Conservation (phyloP, 2,888 invertebrate genomes). For the Altica lythri region DNA sequence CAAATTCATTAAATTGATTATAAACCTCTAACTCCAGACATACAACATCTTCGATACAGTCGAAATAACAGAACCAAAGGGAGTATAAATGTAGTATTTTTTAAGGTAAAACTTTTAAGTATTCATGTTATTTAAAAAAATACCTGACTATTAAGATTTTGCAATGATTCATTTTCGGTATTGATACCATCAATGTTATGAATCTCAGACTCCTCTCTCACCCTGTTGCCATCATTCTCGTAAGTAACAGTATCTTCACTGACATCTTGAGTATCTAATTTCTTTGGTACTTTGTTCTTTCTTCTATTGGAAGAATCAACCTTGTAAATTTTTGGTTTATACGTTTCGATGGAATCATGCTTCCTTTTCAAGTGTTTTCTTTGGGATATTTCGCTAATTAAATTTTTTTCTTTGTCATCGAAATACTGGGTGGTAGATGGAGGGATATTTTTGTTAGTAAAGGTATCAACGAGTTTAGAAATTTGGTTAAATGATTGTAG, state of each 20-base stretch:
- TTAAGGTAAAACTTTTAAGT: too few species aligned
- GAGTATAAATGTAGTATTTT: too few species aligned
- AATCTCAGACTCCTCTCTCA: neutral
- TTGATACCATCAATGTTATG: slow-evolving; percentile 6
- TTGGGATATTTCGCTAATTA: slow-evolving; percentile 52
- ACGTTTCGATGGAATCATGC: slow-evolving; percentile 39
- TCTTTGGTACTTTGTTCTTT: slow-evolving; percentile 55
- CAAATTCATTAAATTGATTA: too few species aligned
- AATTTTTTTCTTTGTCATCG: slow-evolving; percentile 48
- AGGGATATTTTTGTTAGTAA: slow-evolving; percentile 29
- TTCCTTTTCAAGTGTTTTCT: slow-evolving; percentile 51
- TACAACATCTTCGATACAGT: too few species aligned
- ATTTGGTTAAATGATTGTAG: slow-evolving; percentile 32
- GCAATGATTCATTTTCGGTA: slow-evolving; percentile 6
- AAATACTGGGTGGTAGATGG: slow-evolving; percentile 40
- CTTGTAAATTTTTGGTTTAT: slow-evolving; percentile 48
- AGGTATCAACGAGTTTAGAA: slow-evolving; percentile 33
- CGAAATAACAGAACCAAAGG: too few species aligned
- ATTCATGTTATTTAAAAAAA: too few species aligned
- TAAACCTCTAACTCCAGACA: too few species aligned
- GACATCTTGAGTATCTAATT: slow-evolving; percentile 42
- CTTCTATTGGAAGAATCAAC: slow-evolving; percentile 49
- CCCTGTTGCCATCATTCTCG: slow-evolving; percentile 1
- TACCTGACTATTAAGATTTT: slow-evolving; percentile 7
- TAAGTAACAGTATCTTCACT: slow-evolving; percentile 11